Conservation (phyloP, 1,140 invertebrate genomes). For the Cotesia chilonis region DNA sequence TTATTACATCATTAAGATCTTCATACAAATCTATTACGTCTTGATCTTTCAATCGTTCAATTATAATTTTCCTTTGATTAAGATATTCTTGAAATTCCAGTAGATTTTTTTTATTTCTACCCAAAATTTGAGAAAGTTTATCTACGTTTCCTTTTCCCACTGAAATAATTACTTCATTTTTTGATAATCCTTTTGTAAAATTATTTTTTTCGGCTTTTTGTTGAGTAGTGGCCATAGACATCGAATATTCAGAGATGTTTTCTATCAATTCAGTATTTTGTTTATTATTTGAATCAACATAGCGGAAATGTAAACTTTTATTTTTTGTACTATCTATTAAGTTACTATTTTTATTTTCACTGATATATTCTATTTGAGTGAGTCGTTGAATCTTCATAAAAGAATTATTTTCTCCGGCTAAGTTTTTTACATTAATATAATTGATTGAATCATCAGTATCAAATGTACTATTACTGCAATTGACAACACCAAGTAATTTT, state of each 20-base stretch:
- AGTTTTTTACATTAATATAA: background rate
- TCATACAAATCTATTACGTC: conserved; percentile 59
- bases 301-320: background rate
- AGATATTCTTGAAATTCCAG: conserved; percentile 60
- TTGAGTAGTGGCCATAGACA: conserved; percentile 43
- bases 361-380: background rate
- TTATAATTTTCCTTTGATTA: conserved; percentile 58
- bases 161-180: conserved; percentile 43
- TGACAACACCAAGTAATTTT: conserved; percentile 53
- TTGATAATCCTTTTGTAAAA: conserved; percentile 43
- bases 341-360: background rate
- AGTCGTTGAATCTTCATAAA: conserved; percentile 26
- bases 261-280: conserved; percentile 38
- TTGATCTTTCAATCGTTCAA: conserved; percentile 57
- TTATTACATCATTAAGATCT: conserved; percentile 44
- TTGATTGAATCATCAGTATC: conserved; percentile 27
- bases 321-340: background rate
- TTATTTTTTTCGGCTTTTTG: conserved; percentile 49
- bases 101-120: conserved; percentile 47
- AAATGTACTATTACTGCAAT: conserved; percentile 8
- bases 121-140: conserved; percentile 47
- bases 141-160: conserved; percentile 47
- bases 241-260: conserved; percentile 45
- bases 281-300: conserved; percentile 37
- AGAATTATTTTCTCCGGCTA: background rate